Conservation (phyloP, 2,888 invertebrate species). For the Himalopsyche tibetana region DNA sequence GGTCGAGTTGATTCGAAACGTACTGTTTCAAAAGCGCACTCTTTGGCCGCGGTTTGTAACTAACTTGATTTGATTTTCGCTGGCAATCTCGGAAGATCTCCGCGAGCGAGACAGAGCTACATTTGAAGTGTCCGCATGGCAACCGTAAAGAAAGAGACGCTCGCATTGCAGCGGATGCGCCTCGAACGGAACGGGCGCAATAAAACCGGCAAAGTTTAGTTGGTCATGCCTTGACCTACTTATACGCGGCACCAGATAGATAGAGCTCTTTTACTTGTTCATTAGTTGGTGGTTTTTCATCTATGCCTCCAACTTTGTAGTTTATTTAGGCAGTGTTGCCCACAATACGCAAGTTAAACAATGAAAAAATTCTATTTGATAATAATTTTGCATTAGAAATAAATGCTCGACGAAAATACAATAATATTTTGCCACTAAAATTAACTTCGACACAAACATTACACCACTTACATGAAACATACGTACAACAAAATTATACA, state of each 20-base stretch:
- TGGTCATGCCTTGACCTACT: constrained; percentile 63
- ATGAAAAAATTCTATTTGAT: too few relatives aligned
- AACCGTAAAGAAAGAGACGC: not conserved
- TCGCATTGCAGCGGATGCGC: constrained; percentile 15
- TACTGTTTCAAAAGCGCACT: not conserved
- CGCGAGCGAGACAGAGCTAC: not conserved
- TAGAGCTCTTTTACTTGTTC: constrained; percentile 31
- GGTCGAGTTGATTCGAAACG: not conserved
- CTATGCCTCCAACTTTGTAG: constrained; percentile 33
- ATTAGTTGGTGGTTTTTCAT: constrained; percentile 31
- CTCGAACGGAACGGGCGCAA: constrained; percentile 33
- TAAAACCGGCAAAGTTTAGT: constrained; percentile 62
- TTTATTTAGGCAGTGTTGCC: too few relatives aligned
- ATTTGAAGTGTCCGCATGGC: not conserved
- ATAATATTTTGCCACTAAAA: too few relatives aligned
- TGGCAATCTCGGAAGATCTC: constrained; percentile 1
- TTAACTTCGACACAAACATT: too few relatives aligned
- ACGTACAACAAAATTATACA: too few relatives aligned
- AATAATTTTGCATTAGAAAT: too few relatives aligned
- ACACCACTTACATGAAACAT: too few relatives aligned
- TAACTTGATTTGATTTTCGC: constrained; percentile 7
- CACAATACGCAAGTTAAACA: too few relatives aligned
- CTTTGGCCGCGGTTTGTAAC: constrained; percentile 22
- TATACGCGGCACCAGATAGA: constrained; percentile 48
- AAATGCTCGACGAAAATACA: too few relatives aligned